Base-by-base conservation (phyloP, 1,140 invertebrate genomes). In the Mamestra configurata region DNA sequence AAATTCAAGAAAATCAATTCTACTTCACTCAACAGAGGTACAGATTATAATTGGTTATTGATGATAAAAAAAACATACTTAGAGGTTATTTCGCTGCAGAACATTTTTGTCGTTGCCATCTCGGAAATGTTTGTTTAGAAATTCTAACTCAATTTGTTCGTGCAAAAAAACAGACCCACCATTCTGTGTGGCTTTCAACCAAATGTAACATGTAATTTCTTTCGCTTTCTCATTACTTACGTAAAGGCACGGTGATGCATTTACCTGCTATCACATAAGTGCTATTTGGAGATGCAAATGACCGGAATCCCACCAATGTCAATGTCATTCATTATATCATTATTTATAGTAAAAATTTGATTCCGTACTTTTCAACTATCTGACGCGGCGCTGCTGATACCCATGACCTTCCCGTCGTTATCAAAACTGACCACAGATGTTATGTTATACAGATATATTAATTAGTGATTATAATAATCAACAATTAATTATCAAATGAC, bases 201-300 rank as follows among this genome's bases (percentile, higher is more conserved):
- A 49, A 24, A 70, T 70, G 66, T 49, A 46, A 68, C 64, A 68
- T 68, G 64, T 68, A 68, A 68, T 71, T 71, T 71, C 46, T 53
- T 51, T 31, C 49, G 18, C 49, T 72, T 72, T 72, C 70, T 53
- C 70, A 53, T 72, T 55, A 55, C 70, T 53, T 24, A 53, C n/a
- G 40, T 40, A 72, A 72, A 35, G 20, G 18, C 49, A 72, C 70
- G 6, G 20, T 31, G 13, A 22, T 51, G 27, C 24, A 15, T 18
- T 59, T 31, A 31, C 27, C 5, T 3, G 2, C 55, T 11, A 57
- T 24, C 53, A 10, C 51, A 22, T 22, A 22, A 1, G 15, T n/a
- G n/a, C n/a, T 40, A 40, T 40, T 49, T 13, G 43, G 15, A 49
- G 13, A 49, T 49, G 43, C 13, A 49, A 49, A 49, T 49, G 43